These are phyloP conservation scores for Lordiphosa clarofinis DNA, from an alignment of 1,140 invertebrate genomes.

Conservation along the genomic window DNA sequence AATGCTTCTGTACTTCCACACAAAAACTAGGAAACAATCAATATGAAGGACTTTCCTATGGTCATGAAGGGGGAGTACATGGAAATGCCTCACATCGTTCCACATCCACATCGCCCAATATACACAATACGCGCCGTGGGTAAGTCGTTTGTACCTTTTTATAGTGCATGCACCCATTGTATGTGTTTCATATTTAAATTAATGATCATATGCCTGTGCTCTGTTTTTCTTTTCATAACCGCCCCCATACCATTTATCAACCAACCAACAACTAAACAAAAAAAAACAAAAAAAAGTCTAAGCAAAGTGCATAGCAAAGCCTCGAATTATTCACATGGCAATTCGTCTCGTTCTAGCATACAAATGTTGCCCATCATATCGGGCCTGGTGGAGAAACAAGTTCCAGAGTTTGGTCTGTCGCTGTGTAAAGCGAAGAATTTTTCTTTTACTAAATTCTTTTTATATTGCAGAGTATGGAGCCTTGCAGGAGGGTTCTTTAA, in stretches of 20 bases:
- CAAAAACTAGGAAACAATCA: constrained; percentile 56
- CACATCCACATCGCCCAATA: constrained; percentile 69
- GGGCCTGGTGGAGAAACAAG: constrained; percentile 76
- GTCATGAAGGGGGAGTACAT: constrained; percentile 51
- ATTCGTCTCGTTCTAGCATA: constrained; percentile 79
- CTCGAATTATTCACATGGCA: constrained; percentile 78
- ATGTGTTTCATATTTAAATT: constrained; percentile 9
- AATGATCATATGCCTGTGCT: constrained; percentile 27
- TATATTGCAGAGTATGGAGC: constrained; percentile 84
- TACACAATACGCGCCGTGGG: constrained; percentile 68
- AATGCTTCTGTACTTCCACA: neutral
- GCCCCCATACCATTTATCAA: constrained; percentile 16
- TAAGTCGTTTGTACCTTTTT: constrained; percentile 38
- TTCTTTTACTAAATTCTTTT: neutral
- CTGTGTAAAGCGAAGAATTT: neutral
- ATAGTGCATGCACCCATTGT: constrained; percentile 26
- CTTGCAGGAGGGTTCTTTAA: constrained; percentile 85
- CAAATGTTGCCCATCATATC: constrained; percentile 80
- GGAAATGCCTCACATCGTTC: constrained; percentile 59
- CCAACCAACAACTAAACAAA: constrained; percentile 5
- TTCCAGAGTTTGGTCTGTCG: constrained; percentile 68
- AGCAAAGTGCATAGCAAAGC: constrained; percentile 69
- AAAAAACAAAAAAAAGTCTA: constrained; percentile 32
- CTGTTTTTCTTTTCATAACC: constrained; percentile 35
- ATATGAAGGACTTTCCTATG: constrained; percentile 58